These are phyloP conservation scores for Epizoanthus rinbou DNA, from an alignment of 92 coral and sea anemone genomes.

Conservation along the genomic window DNA sequence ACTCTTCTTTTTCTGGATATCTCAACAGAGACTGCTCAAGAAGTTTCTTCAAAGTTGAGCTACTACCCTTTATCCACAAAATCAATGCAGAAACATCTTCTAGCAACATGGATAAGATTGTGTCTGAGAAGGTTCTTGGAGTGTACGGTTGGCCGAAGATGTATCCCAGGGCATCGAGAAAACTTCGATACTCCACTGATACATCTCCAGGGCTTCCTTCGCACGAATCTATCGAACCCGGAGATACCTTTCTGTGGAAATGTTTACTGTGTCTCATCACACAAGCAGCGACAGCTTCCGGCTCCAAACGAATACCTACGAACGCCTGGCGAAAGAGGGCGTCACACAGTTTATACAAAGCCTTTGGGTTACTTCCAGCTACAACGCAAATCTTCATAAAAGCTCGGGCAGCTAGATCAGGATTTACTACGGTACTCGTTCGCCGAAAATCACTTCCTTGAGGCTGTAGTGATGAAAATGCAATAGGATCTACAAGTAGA, in stretches of 20 bases:
- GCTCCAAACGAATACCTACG: neutral
- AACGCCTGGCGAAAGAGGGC: constrained; percentile 37
- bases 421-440: neutral
- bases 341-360: constrained; percentile 35
- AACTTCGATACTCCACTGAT: constrained; percentile 28
- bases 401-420: constrained; percentile 36
- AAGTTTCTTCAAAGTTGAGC: constrained; percentile 10
- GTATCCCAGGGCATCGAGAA: constrained; percentile 25
- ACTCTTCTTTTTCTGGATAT: neutral
- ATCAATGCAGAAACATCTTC: neutral
- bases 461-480: neutral
- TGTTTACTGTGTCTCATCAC: constrained; percentile 12
- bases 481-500: neutral
- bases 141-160: constrained; percentile 20
- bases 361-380: constrained; percentile 34
- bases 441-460: neutral
- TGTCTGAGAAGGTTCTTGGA: constrained; percentile 12
- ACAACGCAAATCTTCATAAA: constrained; percentile 22
- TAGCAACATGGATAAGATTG: neutral
- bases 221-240: neutral
- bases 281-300: constrained; percentile 16
- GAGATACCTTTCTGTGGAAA: neutral
- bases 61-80: constrained; percentile 1
- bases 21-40: constrained; percentile 16
- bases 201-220: neutral